phyloP scores from a whole-genome alignment of 2,797 vertebrate genomes.

The Chaenodraco wilsoni region DNA sequence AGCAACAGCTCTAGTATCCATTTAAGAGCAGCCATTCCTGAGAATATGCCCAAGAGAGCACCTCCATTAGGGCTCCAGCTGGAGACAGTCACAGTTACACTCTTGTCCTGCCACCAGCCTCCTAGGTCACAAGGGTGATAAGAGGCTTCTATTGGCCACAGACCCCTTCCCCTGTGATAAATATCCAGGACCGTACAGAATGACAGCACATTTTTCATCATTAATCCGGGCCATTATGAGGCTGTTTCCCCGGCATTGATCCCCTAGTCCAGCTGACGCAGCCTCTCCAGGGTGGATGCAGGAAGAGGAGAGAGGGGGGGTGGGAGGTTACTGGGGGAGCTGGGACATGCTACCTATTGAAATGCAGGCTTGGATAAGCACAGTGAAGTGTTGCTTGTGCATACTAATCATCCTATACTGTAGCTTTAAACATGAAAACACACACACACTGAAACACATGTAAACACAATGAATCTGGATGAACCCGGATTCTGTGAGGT shows the following conservation, averaged over 20 bases:
- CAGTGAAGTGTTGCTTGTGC: slow-evolving; percentile 58
- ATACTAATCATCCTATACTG: slow-evolving; percentile 42
- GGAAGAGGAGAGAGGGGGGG: slow-evolving; percentile 46
- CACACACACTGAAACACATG: slow-evolving; percentile 9
- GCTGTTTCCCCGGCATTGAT: slow-evolving; percentile 93
- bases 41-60: slow-evolving; percentile 66
- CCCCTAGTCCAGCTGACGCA: slow-evolving; percentile 84
- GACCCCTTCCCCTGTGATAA: slow-evolving; percentile 88
- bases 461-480: slow-evolving; percentile 27
- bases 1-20: slow-evolving; percentile 52
- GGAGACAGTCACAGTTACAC: slow-evolving; percentile 62
- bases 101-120: slow-evolving; percentile 71
- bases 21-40: slow-evolving; percentile 54
- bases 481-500: slow-evolving; percentile 27
- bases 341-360: slow-evolving; percentile 78
- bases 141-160: slow-evolving; percentile 82
- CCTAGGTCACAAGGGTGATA: slow-evolving; percentile 76
- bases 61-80: slow-evolving; percentile 75
- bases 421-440: slow-evolving; percentile 25
- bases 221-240: slow-evolving; percentile 96
- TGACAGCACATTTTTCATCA: slow-evolving; percentile 99
- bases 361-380: slow-evolving; percentile 53
- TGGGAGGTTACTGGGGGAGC: slow-evolving; percentile 74
- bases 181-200: slow-evolving; percentile 87
- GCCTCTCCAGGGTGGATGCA: slow-evolving; percentile 81